phyloP scores from a whole-genome alignment of 2,113 vertebrate genomes.

The Xyrauchen texanus region DNA sequence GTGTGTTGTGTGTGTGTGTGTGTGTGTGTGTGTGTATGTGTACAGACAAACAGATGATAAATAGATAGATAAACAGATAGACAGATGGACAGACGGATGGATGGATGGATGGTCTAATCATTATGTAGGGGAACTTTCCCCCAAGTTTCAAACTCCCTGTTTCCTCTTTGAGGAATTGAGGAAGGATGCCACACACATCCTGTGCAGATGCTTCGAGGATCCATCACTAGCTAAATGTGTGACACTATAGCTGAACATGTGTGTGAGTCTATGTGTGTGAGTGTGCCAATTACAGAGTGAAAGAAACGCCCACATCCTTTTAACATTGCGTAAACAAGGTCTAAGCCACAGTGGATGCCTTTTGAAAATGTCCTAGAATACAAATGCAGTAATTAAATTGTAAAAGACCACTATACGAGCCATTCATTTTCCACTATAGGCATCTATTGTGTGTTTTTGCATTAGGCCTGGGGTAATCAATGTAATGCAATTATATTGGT shows the following conservation, averaged over 20 bases:
- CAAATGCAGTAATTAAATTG: not conserved
- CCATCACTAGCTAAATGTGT: not conserved
- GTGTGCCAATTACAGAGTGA: not conserved
- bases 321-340: not conserved
- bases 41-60: too few relatives aligned
- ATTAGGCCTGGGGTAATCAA: not conserved
- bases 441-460: not conserved
- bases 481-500: not conserved
- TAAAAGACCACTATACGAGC: not conserved
- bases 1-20: not conserved
- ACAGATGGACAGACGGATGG: not conserved
- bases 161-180: constrained; percentile 12
- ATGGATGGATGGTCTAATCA: not conserved
- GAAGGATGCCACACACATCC: constrained; percentile 52
- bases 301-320: constrained; percentile 20
- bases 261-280: not conserved
- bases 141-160: not conserved
- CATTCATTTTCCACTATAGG: not conserved
- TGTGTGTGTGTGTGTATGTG: too few relatives aligned
- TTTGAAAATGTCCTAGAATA: not conserved
- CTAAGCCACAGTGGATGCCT: not conserved
- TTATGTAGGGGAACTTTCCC: constrained; percentile 26
- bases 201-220: constrained; percentile 50
- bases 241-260: too few relatives aligned
- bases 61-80: not conserved